phyloP scores from a whole-genome alignment of 2,113 vertebrate species.

The Semicossyphus pulcher region DNA sequence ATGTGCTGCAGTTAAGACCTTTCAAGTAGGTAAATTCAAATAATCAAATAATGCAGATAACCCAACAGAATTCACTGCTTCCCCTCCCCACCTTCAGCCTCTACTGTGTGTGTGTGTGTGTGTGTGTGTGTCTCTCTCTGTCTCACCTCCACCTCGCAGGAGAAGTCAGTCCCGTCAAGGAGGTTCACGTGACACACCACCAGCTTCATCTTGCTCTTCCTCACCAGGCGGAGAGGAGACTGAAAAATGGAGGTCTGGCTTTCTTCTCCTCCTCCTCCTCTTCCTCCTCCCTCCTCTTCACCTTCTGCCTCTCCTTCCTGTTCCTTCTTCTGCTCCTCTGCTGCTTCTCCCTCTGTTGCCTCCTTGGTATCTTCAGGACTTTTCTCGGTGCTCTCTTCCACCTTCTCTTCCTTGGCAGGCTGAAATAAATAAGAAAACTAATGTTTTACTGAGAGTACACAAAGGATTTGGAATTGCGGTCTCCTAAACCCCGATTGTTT shows the following conservation, averaged over 20 bases:
- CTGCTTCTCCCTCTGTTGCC: conserved; percentile 73
- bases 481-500: not conserved
- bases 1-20: no score
- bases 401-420: conserved; percentile 87
- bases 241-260: conserved; percentile 81
- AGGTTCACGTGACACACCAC: conserved; percentile 90
- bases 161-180: conserved; percentile 90
- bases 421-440: conserved; percentile 54
- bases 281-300: conserved; percentile 63
- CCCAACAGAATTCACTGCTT: no score
- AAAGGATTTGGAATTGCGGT: not conserved
- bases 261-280: conserved; percentile 67
- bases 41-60: no score
- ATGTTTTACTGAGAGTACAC: not conserved
- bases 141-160: conserved; percentile 93
- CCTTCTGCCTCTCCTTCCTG: conserved; percentile 82
- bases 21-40: no score
- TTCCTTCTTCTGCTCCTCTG: conserved; percentile 81
- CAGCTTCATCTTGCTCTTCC: conserved; percentile 89
- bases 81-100: no score
- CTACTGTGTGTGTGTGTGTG: no score
- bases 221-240: conserved; percentile 85
- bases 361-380: conserved; percentile 73
- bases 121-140: not conserved
- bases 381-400: conserved; percentile 77